A percentile compares a stretch with the other conserved stretches of the same genome.
Conservation (phyloP, 2,888 invertebrate genomes). For the Archips crataeganus region DNA sequence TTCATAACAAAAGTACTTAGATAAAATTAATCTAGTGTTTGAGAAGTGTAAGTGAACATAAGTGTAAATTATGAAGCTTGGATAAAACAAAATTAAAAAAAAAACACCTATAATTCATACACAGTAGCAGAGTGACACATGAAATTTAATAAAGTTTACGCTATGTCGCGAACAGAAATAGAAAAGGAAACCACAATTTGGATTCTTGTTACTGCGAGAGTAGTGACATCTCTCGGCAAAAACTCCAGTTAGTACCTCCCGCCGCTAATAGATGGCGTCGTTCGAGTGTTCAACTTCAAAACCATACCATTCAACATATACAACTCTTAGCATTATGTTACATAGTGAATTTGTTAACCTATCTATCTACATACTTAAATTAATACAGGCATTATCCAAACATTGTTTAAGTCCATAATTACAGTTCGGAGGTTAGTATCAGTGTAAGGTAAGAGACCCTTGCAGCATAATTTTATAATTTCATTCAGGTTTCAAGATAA, state of each 20-base stretch:
- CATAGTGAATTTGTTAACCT: constrained; percentile 60
- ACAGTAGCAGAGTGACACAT: no score
- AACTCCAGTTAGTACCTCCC: not conserved
- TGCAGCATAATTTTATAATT: not conserved
- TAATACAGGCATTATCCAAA: constrained; percentile 50
- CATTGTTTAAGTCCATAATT: constrained; percentile 14
- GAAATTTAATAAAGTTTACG: no score
- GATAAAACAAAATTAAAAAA: no score
- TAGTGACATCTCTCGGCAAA: constrained; percentile 13
- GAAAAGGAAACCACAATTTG: not conserved
- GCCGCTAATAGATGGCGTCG: constrained; percentile 7
- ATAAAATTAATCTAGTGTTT: no score
- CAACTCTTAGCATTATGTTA: constrained; percentile 50
- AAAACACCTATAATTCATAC: no score
- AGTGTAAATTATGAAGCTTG: no score
- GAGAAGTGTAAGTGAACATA: no score
- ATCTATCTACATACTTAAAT: constrained; percentile 59
- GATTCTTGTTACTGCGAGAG: not conserved
- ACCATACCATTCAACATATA: constrained; percentile 52
- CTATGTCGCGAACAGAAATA: not conserved
- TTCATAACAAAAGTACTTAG: no score
- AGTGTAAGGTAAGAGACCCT: not conserved
- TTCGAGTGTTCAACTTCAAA: not conserved
- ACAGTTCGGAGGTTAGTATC: not conserved
- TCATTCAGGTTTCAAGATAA: not conserved